phyloP scores from a whole-genome alignment of 2,797 vertebrate species.

The Crotalus adamanteus region DNA sequence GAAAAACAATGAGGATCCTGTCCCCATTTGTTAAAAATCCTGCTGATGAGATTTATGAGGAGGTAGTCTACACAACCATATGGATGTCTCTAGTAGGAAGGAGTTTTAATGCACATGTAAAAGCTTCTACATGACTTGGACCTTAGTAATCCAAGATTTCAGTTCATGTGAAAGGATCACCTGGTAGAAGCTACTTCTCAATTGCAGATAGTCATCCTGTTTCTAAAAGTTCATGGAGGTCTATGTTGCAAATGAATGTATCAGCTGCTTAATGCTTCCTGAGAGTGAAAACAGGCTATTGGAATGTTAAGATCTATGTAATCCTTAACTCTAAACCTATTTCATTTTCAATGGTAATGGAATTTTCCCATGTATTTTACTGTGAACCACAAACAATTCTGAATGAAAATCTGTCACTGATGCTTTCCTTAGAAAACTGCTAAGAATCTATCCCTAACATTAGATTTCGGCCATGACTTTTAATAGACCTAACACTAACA shows the following conservation, averaged over 20 bases:
- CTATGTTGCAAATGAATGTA: not conserved
- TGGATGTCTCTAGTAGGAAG: not conserved
- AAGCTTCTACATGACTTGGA: not conserved
- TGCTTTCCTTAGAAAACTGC: not conserved
- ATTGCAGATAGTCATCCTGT: not conserved
- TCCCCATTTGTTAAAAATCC: not conserved
- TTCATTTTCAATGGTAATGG: not conserved
- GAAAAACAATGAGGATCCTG: not conserved
- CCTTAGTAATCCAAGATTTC: not conserved
- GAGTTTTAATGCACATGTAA: not conserved
- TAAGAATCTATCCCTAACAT: not conserved
- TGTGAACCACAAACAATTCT: not conserved
- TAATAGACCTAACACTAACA: not conserved
- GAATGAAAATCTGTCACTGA: not conserved
- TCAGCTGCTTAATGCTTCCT: not conserved
- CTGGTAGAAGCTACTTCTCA: not conserved
- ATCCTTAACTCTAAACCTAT: not conserved
- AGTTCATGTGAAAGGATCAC: not conserved
- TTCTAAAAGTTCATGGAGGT: not conserved
- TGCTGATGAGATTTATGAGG: not conserved
- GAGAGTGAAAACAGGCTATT: not conserved
- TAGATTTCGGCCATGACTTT: not conserved
- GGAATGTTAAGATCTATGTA: not conserved
- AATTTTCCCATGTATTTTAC: not conserved
- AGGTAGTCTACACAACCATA: not conserved